Evolutionary conservation across 1,140 invertebrate genomes (phyloP).

Genomic region (Phymastichus coffea): DNA sequence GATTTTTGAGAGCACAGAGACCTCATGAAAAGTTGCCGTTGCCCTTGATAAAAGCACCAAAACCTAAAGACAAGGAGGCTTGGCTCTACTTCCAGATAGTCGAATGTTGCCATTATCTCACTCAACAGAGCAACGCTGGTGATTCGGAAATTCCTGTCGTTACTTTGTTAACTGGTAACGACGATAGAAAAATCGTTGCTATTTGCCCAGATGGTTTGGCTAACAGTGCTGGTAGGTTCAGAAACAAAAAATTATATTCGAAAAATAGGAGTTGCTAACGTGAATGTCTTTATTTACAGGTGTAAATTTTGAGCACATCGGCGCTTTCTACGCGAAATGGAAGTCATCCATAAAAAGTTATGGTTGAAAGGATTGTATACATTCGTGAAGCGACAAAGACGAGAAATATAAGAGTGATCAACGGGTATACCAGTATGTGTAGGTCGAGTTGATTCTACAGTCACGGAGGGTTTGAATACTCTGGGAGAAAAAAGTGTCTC

Average conservation of each 20-base stretch:
- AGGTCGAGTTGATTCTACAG: conserved; percentile 13
- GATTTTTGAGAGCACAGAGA: conserved; percentile 78
- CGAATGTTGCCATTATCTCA: conserved; percentile 70
- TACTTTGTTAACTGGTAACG: conserved; percentile 60
- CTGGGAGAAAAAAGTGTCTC: conserved; percentile 26
- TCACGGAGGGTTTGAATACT: conserved; percentile 45
- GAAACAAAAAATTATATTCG: conserved; percentile 22
- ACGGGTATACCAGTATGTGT: no score
- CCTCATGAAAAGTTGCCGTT: conserved; percentile 73
- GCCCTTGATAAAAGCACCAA: conserved; percentile 72
- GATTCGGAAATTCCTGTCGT: conserved; percentile 60
- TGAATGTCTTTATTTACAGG: conserved; percentile 56
- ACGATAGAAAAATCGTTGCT: conserved; percentile 41
- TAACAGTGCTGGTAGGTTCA: conserved; percentile 57
- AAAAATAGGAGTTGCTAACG: no score
- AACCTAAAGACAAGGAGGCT: conserved; percentile 68
- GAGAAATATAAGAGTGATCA: no score
- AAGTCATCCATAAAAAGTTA: conserved; percentile 65
- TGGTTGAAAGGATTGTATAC: conserved; percentile 58
- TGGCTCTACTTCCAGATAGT: conserved; percentile 70
- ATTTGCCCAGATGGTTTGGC: conserved; percentile 59
- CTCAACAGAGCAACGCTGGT: conserved; percentile 60
- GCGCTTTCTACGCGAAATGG: conserved; percentile 69
- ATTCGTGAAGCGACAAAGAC: no score
- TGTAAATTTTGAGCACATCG: conserved; percentile 66